Conservation (phyloP, 2,888 invertebrate genomes). For the Erannis defoliaria region DNA sequence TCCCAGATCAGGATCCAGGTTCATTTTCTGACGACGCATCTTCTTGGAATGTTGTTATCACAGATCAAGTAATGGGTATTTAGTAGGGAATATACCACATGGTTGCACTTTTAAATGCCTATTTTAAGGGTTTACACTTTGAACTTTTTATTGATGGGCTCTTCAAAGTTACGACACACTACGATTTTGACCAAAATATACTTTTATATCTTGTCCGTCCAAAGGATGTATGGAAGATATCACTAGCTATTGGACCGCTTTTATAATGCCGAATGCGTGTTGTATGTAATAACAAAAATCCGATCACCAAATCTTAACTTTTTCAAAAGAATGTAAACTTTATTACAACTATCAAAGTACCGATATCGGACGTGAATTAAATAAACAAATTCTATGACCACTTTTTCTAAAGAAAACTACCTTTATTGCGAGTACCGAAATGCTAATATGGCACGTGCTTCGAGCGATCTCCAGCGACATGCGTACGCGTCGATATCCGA, state of each 20-base stretch:
- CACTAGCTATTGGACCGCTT: no score
- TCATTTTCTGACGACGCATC: conserved; percentile 77
- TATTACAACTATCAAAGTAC: not conserved
- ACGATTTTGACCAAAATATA: not conserved
- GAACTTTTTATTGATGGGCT: conserved; percentile 33
- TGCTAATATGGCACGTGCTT: not conserved
- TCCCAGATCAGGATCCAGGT: conserved; percentile 76
- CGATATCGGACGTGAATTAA: no score
- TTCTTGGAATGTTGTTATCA: no score
- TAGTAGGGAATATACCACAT: conserved; percentile 21
- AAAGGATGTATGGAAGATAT: no score
- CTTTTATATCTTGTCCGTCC: not conserved
- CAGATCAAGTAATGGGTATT: not conserved
- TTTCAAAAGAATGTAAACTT: no score
- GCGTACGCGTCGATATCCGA: conserved; percentile 55
- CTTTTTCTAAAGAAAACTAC: not conserved
- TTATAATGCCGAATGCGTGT: no score
- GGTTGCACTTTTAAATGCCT: not conserved
- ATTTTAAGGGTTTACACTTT: not conserved
- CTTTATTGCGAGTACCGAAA: not conserved
- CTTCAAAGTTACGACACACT: not conserved
- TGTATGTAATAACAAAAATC: no score
- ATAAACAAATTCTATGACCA: not conserved
- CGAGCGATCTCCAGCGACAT: conserved; percentile 39
- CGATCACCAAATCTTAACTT: no score